Evolutionary conservation across 2,797 vertebrate genomes (phyloP).

Genomic region (Calcarius lapponicus): DNA sequence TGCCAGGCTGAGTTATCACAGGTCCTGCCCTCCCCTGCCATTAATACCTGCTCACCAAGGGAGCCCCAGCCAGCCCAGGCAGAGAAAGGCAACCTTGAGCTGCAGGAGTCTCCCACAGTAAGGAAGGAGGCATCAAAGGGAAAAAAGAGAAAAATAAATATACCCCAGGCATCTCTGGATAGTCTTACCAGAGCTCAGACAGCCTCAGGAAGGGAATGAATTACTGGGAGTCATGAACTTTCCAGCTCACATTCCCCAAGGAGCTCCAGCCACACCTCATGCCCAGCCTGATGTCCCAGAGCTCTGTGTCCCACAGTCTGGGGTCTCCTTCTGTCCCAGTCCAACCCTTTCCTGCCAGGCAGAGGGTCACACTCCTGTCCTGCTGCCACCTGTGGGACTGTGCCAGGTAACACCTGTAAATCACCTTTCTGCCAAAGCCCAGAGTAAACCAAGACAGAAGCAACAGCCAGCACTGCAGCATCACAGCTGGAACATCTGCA

Average conservation of each 20-base stretch:
- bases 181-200: not conserved
- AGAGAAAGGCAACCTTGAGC: not conserved
- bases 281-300: not conserved
- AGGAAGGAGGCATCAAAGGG: not conserved
- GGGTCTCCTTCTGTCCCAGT: not conserved
- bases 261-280: not conserved
- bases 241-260: not conserved
- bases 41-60: slow-evolving; percentile 1
- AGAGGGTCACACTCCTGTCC: not conserved
- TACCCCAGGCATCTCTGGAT: not conserved
- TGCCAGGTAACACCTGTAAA: not conserved
- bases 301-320: accelerated
- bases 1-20: slow-evolving; percentile 58
- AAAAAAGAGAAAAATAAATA: slow-evolving; percentile 15
- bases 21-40: slow-evolving; percentile 11
- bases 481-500: not conserved
- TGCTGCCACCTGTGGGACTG: not conserved
- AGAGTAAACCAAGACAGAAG: not conserved
- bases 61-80: not conserved
- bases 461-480: not conserved
- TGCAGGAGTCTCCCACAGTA: not conserved
- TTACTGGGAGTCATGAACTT: not conserved
- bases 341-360: not conserved
- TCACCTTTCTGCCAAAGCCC: not conserved
- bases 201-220: not conserved